Evolutionary conservation across 2,888 invertebrate species (phyloP).

Genomic region (Tridacna gigas): DNA sequence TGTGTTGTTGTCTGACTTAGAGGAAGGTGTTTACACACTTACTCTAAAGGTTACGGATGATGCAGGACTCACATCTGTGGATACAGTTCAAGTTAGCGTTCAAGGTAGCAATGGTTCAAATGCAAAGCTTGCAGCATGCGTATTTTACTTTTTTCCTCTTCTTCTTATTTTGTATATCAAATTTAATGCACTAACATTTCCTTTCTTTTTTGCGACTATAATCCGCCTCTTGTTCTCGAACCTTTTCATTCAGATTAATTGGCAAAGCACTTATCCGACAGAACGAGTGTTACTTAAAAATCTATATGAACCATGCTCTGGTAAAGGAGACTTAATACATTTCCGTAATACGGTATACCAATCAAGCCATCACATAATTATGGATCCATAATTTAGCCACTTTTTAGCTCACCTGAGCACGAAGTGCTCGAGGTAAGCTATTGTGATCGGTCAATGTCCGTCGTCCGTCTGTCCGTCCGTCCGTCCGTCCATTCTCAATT

Average conservation of each 20-base stretch:
- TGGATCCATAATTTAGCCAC: too few species aligned
- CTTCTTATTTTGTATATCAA: not conserved
- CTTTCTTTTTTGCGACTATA: not conserved
- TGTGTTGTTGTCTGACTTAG: conserved; percentile 15
- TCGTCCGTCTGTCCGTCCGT: too few species aligned
- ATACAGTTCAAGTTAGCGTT: conserved; percentile 36
- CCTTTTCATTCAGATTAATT: not conserved
- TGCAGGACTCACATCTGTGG: conserved; percentile 32
- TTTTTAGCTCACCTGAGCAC: too few species aligned
- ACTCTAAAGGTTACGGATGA: conserved; percentile 36
- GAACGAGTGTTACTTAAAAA: too few species aligned
- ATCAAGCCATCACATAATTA: too few species aligned
- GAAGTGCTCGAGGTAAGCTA: too few species aligned
- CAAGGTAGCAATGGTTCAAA: conserved; percentile 17
- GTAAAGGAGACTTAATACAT: too few species aligned
- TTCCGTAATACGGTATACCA: too few species aligned
- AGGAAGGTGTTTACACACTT: conserved; percentile 37
- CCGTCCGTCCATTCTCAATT: too few species aligned
- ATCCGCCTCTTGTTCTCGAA: not conserved
- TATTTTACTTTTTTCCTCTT: not conserved
- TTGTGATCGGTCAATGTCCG: too few species aligned
- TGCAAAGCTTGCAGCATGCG: not conserved
- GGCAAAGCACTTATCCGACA: too few species aligned
- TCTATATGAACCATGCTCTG: too few species aligned
- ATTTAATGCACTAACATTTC: not conserved